Evolutionary conservation across 2,113 vertebrate species (phyloP), one percentile per base, ranked within the genome.

Genomic region (Probosciger aterrimus): DNA sequence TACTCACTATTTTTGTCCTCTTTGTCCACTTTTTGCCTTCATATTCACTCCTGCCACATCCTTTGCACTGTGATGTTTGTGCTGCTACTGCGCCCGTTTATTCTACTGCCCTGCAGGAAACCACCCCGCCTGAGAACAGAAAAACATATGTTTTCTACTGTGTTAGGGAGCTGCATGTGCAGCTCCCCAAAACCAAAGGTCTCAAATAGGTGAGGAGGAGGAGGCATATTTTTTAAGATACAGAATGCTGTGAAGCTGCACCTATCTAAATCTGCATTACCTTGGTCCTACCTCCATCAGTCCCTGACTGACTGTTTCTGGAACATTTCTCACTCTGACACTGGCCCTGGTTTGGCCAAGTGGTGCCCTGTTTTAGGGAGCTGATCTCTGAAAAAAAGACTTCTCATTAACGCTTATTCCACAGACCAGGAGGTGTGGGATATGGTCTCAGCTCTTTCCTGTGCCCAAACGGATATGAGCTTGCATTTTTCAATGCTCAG

Each of bases 251-350:
- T 81, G 41, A 52, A 52, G 11, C 17, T 81, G 28, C 9, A 31
- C 3, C 19, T 22, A 10, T 20, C 23, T 33, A 88, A 73, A 39
- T 23, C 3, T 80, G 31, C 15, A n/a, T 35, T 70, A 27, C 11
- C 80, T 83, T 90, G 14, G 13, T 74, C 27, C n/a, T 67, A 33
- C 9, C 2, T 60, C 41, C 15, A 80, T 10, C 12, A 49, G 25
- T 49, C 10, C 18, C 24, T 43, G 49, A 63, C 10, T 11, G 28
- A 59, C 23, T 1, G 0, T 46, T 74, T 6, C 44, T 57, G n/a
- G 11, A 55, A 57, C 3, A 37, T 44, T 64, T 85, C 0, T 9
- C 1, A 2, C 14, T 41, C 22, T 5, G 4, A 5, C 22, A 35
- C 19, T 57, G n/a, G 20, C 10, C 8, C 22, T 25, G 14, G 4